phyloP scores from a whole-genome alignment of 2,113 vertebrate genomes.

The Ctenomys sociabilis region DNA sequence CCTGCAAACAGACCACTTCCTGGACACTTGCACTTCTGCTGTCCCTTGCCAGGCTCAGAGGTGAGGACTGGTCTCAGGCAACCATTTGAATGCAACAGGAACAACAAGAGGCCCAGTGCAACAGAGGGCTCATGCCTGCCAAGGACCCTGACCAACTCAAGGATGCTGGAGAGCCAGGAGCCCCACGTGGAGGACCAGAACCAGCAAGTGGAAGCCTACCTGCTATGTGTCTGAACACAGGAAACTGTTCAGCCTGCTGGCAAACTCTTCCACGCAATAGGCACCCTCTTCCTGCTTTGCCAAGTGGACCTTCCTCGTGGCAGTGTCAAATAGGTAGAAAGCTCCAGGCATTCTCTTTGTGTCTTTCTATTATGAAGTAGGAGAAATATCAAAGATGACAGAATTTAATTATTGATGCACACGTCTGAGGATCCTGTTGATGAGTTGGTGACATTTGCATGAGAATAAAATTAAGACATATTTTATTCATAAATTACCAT shows the following conservation, averaged over 20 bases:
- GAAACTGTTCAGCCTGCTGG: neutral
- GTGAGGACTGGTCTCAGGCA: neutral
- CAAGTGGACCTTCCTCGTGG: neutral
- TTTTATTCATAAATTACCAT: constrained; percentile 74
- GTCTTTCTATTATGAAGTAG: constrained; percentile 56
- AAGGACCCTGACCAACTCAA: neutral
- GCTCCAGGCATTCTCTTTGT: neutral
- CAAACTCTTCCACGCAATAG: neutral
- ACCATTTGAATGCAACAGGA: fast-evolving
- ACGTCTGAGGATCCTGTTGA: constrained; percentile 61
- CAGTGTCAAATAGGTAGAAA: neutral
- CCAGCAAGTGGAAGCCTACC: neutral
- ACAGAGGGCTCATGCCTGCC: neutral
- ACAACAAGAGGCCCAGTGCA: neutral
- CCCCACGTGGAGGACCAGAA: neutral
- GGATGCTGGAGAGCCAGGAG: neutral
- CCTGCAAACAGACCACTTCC: too few species aligned
- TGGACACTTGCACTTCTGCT: neutral
- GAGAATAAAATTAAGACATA: constrained; percentile 68
- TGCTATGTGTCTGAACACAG: neutral
- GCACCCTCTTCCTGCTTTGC: neutral
- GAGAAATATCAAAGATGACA: constrained; percentile 58
- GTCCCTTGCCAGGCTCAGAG: neutral
- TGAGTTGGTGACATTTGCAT: constrained; percentile 72
- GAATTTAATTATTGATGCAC: constrained; percentile 72